A percentile compares a stretch with the other conserved stretches of the same genome.
These are phyloP conservation scores for Xiphias gladius DNA, from an alignment of 2,113 vertebrate genomes.

Conservation along the genomic window DNA sequence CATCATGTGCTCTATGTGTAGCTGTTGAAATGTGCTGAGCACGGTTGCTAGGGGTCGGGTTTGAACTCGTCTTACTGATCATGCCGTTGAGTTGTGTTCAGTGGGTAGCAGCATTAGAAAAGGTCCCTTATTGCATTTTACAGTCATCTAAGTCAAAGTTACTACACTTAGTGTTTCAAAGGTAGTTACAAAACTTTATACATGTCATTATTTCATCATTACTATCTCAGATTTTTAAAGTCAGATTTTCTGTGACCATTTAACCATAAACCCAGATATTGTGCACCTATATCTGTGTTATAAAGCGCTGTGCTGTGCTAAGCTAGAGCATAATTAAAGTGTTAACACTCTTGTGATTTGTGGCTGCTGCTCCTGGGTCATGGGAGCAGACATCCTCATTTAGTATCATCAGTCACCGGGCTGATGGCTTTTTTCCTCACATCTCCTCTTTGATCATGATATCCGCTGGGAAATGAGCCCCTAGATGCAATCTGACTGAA, in stretches of 20 bases:
- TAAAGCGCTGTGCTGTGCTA: background rate
- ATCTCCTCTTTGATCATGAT: background rate
- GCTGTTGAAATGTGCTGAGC: background rate
- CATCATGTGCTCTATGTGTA: background rate
- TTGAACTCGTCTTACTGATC: background rate
- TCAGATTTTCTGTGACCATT: background rate
- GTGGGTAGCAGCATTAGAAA: background rate
- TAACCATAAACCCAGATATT: background rate
- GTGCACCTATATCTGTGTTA: background rate
- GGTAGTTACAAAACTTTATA: background rate
- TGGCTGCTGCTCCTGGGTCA: background rate
- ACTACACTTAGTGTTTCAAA: background rate
- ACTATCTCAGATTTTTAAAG: background rate
- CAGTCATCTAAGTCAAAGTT: no score
- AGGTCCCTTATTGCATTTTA: background rate
- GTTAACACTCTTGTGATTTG: background rate
- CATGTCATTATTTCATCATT: no score
- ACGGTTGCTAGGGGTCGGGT: background rate
- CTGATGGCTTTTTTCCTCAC: background rate
- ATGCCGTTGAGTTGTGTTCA: background rate
- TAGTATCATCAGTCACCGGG: conserved; percentile 1
- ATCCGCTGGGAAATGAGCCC: background rate
- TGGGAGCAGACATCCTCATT: background rate
- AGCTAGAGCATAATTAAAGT: background rate
- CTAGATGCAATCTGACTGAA: background rate